Evolutionary conservation across 2,797 vertebrate genomes (phyloP).

Genomic region (Chaetodon trifasciatus): DNA sequence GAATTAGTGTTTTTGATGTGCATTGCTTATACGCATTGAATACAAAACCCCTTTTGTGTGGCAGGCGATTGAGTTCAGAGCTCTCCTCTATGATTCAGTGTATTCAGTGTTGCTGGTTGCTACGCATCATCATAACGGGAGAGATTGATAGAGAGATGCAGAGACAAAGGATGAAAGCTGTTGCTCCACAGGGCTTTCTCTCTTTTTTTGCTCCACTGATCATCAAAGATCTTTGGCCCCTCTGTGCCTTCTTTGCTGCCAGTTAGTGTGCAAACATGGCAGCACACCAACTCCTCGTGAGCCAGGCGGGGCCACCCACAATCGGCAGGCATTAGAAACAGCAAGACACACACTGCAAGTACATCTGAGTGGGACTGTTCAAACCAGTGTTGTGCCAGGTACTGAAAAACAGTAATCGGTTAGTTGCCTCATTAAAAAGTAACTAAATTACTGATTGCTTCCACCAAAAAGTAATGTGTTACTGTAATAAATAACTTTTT

Average conservation of each 20-base stretch:
- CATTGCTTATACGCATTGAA: slow-evolving; percentile 51
- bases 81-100: slow-evolving; percentile 49
- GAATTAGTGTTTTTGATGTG: slow-evolving; percentile 67
- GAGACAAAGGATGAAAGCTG: slow-evolving; percentile 63
- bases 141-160: slow-evolving; percentile 48
- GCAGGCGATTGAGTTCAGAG: slow-evolving; percentile 49
- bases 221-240: slow-evolving; percentile 66
- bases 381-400: too few relatives aligned
- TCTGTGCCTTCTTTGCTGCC: slow-evolving; percentile 56
- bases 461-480: too few relatives aligned
- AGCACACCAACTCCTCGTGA: slow-evolving; percentile 55
- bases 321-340: slow-evolving; percentile 41
- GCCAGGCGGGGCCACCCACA: slow-evolving; percentile 60
- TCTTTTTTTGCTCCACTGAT: slow-evolving; percentile 59
- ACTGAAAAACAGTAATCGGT: too few relatives aligned
- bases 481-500: too few relatives aligned
- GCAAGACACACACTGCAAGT: slow-evolving; percentile 13
- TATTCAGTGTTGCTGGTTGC: slow-evolving; percentile 46
- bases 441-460: too few relatives aligned
- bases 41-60: slow-evolving; percentile 66
- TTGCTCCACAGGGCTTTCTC: slow-evolving; percentile 60
- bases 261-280: slow-evolving; percentile 65
- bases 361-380: background rate
- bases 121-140: slow-evolving; percentile 49
- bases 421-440: too few relatives aligned